phyloP scores from a whole-genome alignment of 2,888 invertebrate genomes.

The Microchrysa polita region DNA sequence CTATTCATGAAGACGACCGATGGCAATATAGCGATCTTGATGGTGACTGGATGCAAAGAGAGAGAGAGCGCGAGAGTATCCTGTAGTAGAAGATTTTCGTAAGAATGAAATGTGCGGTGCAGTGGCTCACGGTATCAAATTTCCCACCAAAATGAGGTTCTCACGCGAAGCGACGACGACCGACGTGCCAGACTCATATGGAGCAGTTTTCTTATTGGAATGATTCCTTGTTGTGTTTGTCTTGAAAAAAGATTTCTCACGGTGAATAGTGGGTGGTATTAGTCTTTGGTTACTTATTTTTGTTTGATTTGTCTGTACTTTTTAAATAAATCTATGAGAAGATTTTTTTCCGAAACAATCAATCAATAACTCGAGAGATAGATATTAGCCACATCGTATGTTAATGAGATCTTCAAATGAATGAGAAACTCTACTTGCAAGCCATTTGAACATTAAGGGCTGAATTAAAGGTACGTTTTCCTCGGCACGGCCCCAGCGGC shows the following conservation, averaged over 20 bases:
- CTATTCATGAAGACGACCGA: no score
- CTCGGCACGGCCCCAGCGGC: no score
- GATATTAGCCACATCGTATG: no score
- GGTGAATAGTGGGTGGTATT: not conserved
- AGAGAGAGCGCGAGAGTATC: conserved; percentile 22
- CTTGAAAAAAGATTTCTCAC: not conserved
- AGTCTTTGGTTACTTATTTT: not conserved
- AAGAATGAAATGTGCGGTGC: conserved; percentile 35
- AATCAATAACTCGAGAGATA: no score
- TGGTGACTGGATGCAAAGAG: conserved; percentile 20
- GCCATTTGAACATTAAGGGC: no score
- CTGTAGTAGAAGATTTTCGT: conserved; percentile 20
- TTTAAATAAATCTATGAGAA: no score
- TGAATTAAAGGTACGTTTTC: no score
- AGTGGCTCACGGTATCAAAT: conserved; percentile 46
- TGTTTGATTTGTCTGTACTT: no score
- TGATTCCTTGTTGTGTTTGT: conserved; percentile 5
- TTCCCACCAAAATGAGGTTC: conserved; percentile 47
- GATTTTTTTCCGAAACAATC: no score
- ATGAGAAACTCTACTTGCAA: no score
- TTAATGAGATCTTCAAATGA: no score
- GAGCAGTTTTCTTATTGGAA: conserved; percentile 42
- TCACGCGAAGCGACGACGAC: conserved; percentile 42
- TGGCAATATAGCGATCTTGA: conserved; percentile 4
- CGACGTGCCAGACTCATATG: conserved; percentile 34